Evolutionary conservation across 2,797 vertebrate genomes (phyloP).

Genomic region (Echeneis naucrates): DNA sequence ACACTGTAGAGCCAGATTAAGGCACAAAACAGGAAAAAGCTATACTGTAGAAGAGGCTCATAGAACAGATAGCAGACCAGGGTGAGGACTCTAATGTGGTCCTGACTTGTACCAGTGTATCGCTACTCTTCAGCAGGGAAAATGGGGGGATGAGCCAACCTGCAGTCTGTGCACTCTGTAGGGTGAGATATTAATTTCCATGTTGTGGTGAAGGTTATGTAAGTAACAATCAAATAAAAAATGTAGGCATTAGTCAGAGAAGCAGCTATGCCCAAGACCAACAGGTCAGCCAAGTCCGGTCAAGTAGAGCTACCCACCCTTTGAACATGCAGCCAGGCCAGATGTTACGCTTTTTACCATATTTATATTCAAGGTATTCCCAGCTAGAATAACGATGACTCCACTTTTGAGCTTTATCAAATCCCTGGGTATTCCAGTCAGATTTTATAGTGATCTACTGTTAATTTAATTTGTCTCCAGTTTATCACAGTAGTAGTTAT

Average conservation of each 20-base stretch:
- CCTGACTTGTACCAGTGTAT: constrained; percentile 14
- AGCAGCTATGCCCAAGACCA: constrained; percentile 34
- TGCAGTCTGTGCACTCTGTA: constrained; percentile 26
- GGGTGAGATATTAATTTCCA: constrained; percentile 54
- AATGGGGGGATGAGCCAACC: constrained; percentile 37
- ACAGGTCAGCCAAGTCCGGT: constrained; percentile 32
- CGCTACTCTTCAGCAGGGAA: constrained; percentile 13
- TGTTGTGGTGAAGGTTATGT: constrained; percentile 58
- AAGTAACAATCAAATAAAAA: constrained; percentile 63
- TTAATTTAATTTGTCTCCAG: constrained; percentile 10
- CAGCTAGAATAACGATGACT: not conserved
- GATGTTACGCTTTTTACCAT: constrained; percentile 29
- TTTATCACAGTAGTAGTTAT: not conserved
- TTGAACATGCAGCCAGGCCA: constrained; percentile 26
- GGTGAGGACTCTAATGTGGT: not conserved
- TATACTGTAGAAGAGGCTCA: not conserved
- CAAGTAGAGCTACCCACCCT: constrained; percentile 25
- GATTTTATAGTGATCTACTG: constrained; percentile 9
- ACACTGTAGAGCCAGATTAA: not conserved
- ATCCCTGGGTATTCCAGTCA: not conserved
- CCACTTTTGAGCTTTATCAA: not conserved
- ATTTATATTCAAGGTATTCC: not conserved
- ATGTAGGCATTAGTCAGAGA: constrained; percentile 58
- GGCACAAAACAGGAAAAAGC: not conserved
- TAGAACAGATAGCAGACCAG: not conserved